Base-by-base conservation (phyloP, 2,113 vertebrate species). In the Anthoscopus minutus region DNA sequence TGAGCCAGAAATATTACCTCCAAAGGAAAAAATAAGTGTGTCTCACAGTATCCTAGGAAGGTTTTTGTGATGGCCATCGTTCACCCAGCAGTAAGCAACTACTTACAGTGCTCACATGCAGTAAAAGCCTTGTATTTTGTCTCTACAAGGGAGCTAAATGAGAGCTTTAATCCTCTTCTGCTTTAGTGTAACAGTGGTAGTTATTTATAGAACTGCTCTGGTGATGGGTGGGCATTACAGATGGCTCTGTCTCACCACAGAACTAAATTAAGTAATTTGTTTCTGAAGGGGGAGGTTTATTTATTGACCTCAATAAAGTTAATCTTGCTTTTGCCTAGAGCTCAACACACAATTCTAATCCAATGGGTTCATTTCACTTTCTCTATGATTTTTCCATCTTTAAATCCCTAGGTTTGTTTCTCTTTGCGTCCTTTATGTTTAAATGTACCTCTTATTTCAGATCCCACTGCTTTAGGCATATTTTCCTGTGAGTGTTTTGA, bases 281-380 rank as follows among this genome's bases (percentile, higher is more conserved):
- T 94, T 95, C 84, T 76, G 88, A 93, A 86, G 47, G 58, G 58
- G 57, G 50, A 82, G 85, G 71, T 88, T 95, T 95, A 61, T 93
- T 95, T 93, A 94, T 53, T 92, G 92, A 96, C 94, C 94, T 96
- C 97, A 95, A 83, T 93, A 95, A 81, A 95, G 91, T 93, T 95
- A 94, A 93, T 93, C 87, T 89, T 88, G 54, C 83, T 82, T 92
- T 94, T 0, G 40, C 82, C 80, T 88, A 27, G 48, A 92, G 85
- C 87, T 92, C 60, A 67, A 85, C 17, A 33, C 21, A 70, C 25
- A 31, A 71, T 13, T 86, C 28, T 81, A 92, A 95, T 93, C 87
- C 67, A 62, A 35, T 0, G 4, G 17, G 67, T 86, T 90, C 27
- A n/a, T 86, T 94, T 93, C 42, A 83, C 47, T 66, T 81, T 37